Evolutionary conservation across 2,888 invertebrate species (phyloP).

Genomic region (Idaea straminata): DNA sequence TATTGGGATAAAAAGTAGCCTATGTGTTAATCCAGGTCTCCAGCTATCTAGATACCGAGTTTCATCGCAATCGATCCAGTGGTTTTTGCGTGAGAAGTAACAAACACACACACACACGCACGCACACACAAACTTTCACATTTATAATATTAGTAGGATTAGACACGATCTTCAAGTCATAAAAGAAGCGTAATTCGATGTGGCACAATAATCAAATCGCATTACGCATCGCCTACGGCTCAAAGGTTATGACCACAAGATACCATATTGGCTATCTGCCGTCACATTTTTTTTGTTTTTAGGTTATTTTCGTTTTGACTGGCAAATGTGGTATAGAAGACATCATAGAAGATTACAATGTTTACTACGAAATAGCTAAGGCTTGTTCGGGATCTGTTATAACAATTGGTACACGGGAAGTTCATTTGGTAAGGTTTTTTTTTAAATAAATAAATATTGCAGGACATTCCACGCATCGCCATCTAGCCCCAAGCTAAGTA

Average conservation of each 20-base stretch:
- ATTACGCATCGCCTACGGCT: not conserved
- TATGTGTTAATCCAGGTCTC: no score
- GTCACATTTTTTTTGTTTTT: slow-evolving; percentile 7
- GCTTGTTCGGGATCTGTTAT: slow-evolving; percentile 27
- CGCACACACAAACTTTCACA: no score
- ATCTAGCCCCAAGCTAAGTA: no score
- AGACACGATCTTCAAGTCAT: no score
- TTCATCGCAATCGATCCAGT: no score
- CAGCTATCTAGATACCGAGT: no score
- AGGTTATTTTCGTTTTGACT: slow-evolving; percentile 30
- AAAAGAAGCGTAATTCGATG: no score
- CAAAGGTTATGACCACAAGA: not conserved
- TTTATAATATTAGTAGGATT: no score
- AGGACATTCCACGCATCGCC: no score
- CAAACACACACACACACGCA: no score
- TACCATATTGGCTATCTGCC: not conserved
- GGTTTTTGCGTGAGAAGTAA: no score
- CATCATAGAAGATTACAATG: slow-evolving; percentile 6
- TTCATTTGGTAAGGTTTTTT: slow-evolving; percentile 20
- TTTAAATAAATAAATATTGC: not conserved
- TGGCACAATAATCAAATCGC: not conserved
- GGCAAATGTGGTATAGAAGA: slow-evolving; percentile 15
- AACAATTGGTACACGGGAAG: slow-evolving; percentile 15
- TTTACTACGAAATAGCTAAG: slow-evolving; percentile 27
- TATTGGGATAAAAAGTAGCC: no score